Conservation (phyloP, 2,113 vertebrate genomes). For the Columbina picui region DNA sequence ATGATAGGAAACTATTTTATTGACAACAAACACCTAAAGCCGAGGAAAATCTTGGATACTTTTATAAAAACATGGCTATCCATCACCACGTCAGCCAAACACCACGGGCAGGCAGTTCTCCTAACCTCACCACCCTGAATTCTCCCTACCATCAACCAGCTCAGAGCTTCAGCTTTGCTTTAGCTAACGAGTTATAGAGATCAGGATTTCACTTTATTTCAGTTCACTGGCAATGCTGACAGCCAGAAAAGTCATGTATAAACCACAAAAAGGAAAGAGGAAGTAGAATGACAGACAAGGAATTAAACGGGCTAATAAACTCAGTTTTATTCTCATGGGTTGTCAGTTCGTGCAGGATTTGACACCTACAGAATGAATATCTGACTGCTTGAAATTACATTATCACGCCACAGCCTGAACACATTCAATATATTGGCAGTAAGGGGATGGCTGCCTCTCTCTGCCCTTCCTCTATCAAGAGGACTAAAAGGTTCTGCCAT, state of each 20-base stretch:
- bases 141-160: neutral
- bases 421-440: neutral
- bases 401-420: neutral
- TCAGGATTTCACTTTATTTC: neutral
- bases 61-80: neutral
- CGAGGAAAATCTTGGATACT: neutral
- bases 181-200: neutral
- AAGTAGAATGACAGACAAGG: neutral
- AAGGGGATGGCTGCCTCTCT: neutral
- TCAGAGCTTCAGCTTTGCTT: neutral
- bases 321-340: neutral
- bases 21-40: neutral
- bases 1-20: neutral
- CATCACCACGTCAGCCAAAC: fast-evolving
- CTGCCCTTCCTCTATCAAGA: neutral
- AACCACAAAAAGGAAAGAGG: neutral
- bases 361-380: neutral
- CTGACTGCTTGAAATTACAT: conserved; percentile 16
- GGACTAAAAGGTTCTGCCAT: neutral
- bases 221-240: neutral
- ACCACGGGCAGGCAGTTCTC: neutral
- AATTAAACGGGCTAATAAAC: neutral
- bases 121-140: neutral
- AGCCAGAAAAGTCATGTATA: neutral
- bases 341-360: conserved; percentile 2